phyloP scores from a whole-genome alignment of 2,113 vertebrate genomes.

The Herpetotheres cachinnans region DNA sequence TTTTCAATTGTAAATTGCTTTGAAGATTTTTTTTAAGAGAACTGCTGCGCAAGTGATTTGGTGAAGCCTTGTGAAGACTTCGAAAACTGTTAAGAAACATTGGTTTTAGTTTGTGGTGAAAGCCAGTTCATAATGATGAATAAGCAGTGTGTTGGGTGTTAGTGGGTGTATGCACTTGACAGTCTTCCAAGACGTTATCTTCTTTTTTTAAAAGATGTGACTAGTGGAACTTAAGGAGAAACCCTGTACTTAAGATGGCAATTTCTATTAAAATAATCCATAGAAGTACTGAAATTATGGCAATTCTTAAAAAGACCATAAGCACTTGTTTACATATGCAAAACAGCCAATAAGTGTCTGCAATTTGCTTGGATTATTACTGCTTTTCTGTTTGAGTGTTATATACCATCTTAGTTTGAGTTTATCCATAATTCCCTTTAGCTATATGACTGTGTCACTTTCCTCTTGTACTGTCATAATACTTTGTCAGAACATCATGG shows the following conservation, averaged over 20 bases:
- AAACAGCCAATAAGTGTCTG: background rate
- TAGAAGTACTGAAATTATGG: background rate
- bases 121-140: background rate
- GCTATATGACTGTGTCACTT: background rate
- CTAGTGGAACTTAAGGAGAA: background rate
- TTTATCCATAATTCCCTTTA: background rate
- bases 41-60: background rate
- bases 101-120: background rate
- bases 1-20: background rate
- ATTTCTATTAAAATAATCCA: background rate
- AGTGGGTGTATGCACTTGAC: background rate
- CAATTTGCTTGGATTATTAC: background rate
- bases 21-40: background rate
- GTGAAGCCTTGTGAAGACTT: background rate
- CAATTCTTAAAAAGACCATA: background rate
- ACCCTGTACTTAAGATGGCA: background rate
- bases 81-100: background rate
- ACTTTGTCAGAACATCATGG: background rate
- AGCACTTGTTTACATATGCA: background rate
- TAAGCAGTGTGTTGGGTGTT: background rate
- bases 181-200: background rate
- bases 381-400: background rate
- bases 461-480: background rate
- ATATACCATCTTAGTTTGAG: background rate
- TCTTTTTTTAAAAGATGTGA: background rate